These are phyloP conservation scores for Leucophenga maculata DNA, from an alignment of 2,888 invertebrate species.

Conservation along the genomic window DNA sequence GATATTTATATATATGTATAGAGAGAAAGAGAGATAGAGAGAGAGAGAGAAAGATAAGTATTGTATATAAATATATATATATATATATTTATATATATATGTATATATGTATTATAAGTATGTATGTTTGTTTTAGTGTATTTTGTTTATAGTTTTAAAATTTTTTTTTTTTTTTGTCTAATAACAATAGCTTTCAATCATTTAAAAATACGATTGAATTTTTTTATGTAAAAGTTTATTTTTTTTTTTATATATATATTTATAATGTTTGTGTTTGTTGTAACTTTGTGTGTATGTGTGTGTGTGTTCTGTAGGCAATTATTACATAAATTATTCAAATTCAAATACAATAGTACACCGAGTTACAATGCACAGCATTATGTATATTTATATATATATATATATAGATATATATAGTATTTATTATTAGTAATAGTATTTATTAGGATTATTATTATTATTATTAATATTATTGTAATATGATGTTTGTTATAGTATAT, in stretches of 20 bases:
- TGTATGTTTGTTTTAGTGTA: slow-evolving; percentile 1
- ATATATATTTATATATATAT: no score
- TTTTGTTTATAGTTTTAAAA: neutral
- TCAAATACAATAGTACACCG: no score
- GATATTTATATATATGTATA: no score
- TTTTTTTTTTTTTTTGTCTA: neutral
- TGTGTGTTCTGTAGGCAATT: slow-evolving; percentile 26
- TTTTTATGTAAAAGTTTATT: no score
- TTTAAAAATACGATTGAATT: no score
- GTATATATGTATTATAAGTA: no score
- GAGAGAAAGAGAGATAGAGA: slow-evolving; percentile 49
- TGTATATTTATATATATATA: slow-evolving; percentile 16
- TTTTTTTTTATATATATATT: slow-evolving; percentile 26
- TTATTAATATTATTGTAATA: slow-evolving; percentile 2
- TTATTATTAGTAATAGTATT: slow-evolving; percentile 32
- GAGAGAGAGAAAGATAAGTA: slow-evolving; percentile 27
- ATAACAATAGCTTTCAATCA: no score
- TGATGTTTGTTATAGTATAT: slow-evolving; percentile 24
- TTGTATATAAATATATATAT: slow-evolving; percentile 33
- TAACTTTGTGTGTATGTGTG: slow-evolving; percentile 33
- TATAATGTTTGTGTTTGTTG: slow-evolving; percentile 32
- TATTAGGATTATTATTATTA: slow-evolving; percentile 33
- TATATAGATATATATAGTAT: slow-evolving; percentile 38
- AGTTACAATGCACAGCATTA: slow-evolving; percentile 20
- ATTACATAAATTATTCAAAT: no score